Evolutionary conservation across 2,113 vertebrate species (phyloP).

Genomic region (Fulica atra): DNA sequence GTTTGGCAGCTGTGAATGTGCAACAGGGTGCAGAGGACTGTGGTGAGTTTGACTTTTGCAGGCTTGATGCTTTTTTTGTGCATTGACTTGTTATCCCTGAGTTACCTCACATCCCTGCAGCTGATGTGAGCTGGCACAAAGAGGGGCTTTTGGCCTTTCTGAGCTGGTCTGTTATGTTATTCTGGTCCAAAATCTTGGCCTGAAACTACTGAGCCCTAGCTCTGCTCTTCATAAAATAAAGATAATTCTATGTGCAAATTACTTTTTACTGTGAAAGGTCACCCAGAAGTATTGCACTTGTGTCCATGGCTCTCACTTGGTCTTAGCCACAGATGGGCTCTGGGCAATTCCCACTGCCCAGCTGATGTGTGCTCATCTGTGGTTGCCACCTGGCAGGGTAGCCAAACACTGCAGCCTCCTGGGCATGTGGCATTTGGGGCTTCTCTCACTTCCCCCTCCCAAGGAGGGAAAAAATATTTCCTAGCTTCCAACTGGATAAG

Average conservation of each 20-base stretch:
- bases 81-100: not conserved
- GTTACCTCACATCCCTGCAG: not conserved
- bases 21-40: not conserved
- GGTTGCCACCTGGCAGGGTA: not conserved
- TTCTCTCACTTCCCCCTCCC: not conserved
- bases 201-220: not conserved
- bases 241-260: not conserved
- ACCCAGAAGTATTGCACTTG: not conserved
- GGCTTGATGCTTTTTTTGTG: not conserved
- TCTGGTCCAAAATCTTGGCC: not conserved
- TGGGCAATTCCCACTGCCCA: not conserved
- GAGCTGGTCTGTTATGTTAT: not conserved
- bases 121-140: not conserved
- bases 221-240: not conserved
- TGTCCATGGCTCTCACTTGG: not conserved
- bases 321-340: not conserved
- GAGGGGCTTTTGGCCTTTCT: not conserved
- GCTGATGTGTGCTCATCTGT: not conserved
- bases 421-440: not conserved
- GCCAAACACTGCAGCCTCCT: not conserved
- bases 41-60: not conserved
- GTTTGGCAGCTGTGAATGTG: accelerated
- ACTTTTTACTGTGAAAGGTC: not conserved
- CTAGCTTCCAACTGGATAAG: not conserved
- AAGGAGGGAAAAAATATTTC: not conserved